phyloP scores from a whole-genome alignment of 2,113 vertebrate species.

The Mesoclemmys tuberculata region DNA sequence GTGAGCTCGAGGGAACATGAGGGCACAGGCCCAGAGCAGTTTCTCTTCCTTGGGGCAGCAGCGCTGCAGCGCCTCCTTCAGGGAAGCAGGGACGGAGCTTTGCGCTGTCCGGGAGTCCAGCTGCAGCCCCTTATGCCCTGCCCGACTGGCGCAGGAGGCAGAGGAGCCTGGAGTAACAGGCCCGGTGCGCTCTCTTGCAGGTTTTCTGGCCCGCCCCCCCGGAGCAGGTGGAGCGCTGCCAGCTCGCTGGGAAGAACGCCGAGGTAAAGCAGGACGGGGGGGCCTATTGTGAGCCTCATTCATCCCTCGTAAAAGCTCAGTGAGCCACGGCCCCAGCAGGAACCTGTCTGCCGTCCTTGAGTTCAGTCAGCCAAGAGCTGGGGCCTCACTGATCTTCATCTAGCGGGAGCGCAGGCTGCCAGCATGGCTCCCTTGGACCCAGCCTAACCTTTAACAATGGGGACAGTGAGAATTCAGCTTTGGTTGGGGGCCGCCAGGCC shows the following conservation, averaged over 20 bases:
- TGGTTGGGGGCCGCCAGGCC: not conserved
- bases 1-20: too few species aligned
- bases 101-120: not conserved
- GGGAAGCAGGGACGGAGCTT: not conserved
- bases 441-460: not conserved
- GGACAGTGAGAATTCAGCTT: not conserved
- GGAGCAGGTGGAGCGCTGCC: slow-evolving; percentile 85
- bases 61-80: not conserved
- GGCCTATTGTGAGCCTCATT: not conserved
- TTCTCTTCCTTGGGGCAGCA: too few species aligned
- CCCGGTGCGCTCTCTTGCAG: slow-evolving; percentile 69
- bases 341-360: not conserved
- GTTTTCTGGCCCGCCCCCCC: slow-evolving; percentile 84
- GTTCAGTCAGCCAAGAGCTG: rapidly evolving
- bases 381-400: not conserved
- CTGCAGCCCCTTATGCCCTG: not conserved
- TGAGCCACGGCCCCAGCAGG: not conserved
- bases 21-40: too few species aligned
- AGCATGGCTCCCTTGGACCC: not conserved
- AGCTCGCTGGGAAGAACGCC: slow-evolving; percentile 82
- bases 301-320: not conserved
- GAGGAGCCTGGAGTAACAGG: not conserved
- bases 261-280: slow-evolving; percentile 74
- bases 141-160: not conserved
- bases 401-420: not conserved